These are phyloP conservation scores for Thereuonema tuberculata DNA, from an alignment of 1,140 invertebrate genomes.

Conservation along the genomic window DNA sequence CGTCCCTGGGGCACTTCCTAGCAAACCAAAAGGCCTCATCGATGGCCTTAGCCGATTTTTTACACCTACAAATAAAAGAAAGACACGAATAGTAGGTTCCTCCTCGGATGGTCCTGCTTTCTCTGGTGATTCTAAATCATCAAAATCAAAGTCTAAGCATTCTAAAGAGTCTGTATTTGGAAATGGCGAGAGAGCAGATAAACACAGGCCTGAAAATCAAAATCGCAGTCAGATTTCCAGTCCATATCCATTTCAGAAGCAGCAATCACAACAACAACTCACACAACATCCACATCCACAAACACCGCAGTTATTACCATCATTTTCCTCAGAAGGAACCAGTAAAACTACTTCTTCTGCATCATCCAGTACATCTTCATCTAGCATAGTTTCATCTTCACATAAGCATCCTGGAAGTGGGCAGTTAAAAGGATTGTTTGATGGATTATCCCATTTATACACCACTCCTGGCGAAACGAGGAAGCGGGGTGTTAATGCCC, in stretches of 20 bases:
- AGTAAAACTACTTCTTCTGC: background rate
- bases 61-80: slow-evolving; percentile 27
- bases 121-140: no score
- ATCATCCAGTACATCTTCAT: slow-evolving; percentile 16
- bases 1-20: background rate
- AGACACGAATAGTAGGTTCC: slow-evolving; percentile 21
- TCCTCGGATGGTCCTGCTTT: no score
- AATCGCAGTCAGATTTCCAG: background rate
- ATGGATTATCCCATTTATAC: slow-evolving; percentile 71
- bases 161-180: no score
- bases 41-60: slow-evolving; percentile 30
- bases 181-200: background rate
- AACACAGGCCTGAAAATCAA: background rate
- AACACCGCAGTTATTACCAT: background rate
- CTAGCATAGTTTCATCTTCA: slow-evolving; percentile 20
- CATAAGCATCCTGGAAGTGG: slow-evolving; percentile 35
- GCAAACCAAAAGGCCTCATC: slow-evolving; percentile 13
- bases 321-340: background rate
- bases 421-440: slow-evolving; percentile 59
- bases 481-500: slow-evolving; percentile 32
- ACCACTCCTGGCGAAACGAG: slow-evolving; percentile 46
- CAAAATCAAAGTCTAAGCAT: no score
- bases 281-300: background rate
- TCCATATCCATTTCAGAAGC: background rate
- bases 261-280: background rate